Percentiles rank a stretch among this genome's conserved stretches.
These are phyloP conservation scores for Manacus vitellinus DNA, from an alignment of 2,113 vertebrate species.

Conservation along the genomic window DNA sequence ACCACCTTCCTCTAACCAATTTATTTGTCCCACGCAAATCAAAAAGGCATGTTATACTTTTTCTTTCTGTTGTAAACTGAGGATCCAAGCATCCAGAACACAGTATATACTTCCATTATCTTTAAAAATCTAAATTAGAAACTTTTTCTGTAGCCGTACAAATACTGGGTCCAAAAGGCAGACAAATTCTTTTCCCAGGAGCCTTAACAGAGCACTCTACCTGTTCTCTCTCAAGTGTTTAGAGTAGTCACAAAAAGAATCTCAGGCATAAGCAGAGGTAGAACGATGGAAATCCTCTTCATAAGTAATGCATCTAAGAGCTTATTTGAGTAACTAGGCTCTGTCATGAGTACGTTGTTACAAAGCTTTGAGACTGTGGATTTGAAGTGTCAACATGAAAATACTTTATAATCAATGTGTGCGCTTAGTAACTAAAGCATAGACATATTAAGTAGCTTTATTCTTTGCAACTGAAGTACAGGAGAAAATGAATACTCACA, in stretches of 20 bases:
- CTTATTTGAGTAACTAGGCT: neutral
- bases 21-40: neutral
- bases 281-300: neutral
- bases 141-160: neutral
- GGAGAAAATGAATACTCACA: constrained; percentile 63
- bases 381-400: neutral
- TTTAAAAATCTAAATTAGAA: neutral
- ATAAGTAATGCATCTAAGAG: neutral
- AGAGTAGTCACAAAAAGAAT: neutral
- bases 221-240: neutral
- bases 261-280: neutral
- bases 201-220: neutral
- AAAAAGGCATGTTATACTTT: neutral
- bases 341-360: neutral
- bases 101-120: neutral
- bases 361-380: neutral
- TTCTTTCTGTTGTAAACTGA: neutral
- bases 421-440: neutral
- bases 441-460: neutral
- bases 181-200: neutral
- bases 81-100: neutral
- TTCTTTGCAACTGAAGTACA: neutral
- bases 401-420: neutral
- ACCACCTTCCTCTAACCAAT: neutral
- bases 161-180: neutral